Percentiles rank a stretch among this genome's conserved stretches.
Conservation (phyloP, 92 coral and sea anemone species). For the Actinernus sp. region DNA sequence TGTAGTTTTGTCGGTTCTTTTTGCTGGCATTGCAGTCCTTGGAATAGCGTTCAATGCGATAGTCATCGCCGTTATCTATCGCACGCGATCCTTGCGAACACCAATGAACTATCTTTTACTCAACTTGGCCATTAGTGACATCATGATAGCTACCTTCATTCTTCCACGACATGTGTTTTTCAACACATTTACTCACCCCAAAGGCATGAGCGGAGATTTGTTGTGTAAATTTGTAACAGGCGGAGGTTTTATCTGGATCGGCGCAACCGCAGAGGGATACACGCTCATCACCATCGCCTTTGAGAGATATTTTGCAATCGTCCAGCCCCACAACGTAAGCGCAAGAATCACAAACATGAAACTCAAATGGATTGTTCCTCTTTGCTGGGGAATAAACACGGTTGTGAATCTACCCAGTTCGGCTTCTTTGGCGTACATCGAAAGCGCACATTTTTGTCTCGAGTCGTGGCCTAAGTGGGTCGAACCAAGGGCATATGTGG, state of each 20-base stretch:
- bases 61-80: slow-evolving; percentile 42
- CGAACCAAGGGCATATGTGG: slow-evolving; percentile 59
- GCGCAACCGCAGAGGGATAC: slow-evolving; percentile 69
- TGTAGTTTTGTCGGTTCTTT: slow-evolving; percentile 20
- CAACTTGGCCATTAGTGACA: slow-evolving; percentile 68
- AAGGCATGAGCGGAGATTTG: slow-evolving; percentile 37
- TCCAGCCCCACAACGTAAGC: slow-evolving; percentile 23
- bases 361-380: slow-evolving; percentile 57
- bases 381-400: slow-evolving; percentile 62
- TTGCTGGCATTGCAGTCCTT: slow-evolving; percentile 28
- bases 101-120: slow-evolving; percentile 72
- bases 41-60: slow-evolving; percentile 57
- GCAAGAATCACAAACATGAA: slow-evolving; percentile 27
- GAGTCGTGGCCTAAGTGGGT: slow-evolving; percentile 68
- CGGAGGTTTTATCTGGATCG: slow-evolving; percentile 78
- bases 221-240: slow-evolving; percentile 78
- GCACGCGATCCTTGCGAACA: slow-evolving; percentile 48
- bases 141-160: slow-evolving; percentile 51
- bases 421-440: slow-evolving; percentile 54
- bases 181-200: slow-evolving; percentile 52
- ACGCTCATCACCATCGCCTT: slow-evolving; percentile 73
- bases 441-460: slow-evolving; percentile 35
- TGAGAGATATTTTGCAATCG: slow-evolving; percentile 65
- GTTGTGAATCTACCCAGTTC: slow-evolving; percentile 61
- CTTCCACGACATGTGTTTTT: slow-evolving; percentile 74